Evolutionary conservation across 1,140 invertebrate species (phyloP).

Genomic region (Drosophila oshimai): DNA sequence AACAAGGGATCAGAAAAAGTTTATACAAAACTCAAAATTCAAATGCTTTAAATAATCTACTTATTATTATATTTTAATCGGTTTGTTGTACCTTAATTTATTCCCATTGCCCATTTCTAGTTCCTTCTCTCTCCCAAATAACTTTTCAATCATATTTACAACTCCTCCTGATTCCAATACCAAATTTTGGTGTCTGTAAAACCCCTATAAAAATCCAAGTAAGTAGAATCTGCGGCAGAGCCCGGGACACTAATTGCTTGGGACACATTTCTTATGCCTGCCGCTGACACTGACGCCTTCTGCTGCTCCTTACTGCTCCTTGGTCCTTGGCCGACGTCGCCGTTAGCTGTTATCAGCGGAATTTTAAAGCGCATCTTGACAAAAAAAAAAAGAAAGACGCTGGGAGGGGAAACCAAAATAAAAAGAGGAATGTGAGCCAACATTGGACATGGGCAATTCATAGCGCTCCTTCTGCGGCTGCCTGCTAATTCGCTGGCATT

Average conservation of each 20-base stretch:
- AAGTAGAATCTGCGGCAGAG: neutral
- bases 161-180: neutral
- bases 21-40: too few species aligned
- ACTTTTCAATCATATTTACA: neutral
- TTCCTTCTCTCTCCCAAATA: too few species aligned
- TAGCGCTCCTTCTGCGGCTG: slow-evolving; percentile 32
- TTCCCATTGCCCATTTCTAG: too few species aligned
- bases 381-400: slow-evolving; percentile 4
- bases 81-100: too few species aligned
- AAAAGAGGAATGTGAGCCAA: slow-evolving; percentile 21
- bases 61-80: too few species aligned
- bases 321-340: slow-evolving; percentile 33
- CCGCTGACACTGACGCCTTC: slow-evolving; percentile 71
- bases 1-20: too few species aligned
- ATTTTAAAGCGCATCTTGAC: slow-evolving; percentile 72
- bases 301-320: slow-evolving; percentile 15
- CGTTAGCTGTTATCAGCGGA: slow-evolving; percentile 66
- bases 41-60: too few species aligned
- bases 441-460: slow-evolving; percentile 71
- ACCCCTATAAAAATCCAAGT: neutral
- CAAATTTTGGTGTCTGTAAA: neutral
- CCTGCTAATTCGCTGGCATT: slow-evolving; percentile 76
- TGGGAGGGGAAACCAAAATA: neutral
- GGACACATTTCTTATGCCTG: slow-evolving; percentile 75
- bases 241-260: slow-evolving; percentile 59